These are phyloP conservation scores for Pararge aegeria DNA, from an alignment of 1,140 invertebrate genomes.

Conservation along the genomic window DNA sequence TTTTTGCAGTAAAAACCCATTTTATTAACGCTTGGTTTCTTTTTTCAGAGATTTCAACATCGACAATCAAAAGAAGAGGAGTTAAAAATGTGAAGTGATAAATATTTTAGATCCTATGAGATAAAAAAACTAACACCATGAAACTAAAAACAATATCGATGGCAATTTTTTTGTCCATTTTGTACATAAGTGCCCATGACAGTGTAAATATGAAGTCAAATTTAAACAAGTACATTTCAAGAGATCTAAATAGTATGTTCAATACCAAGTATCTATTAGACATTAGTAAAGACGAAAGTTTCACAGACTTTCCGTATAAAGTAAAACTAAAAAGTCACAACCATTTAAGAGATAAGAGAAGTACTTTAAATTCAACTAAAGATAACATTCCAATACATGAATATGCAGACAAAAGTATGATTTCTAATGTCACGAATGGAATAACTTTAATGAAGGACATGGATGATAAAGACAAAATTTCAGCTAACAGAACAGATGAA, in stretches of 20 bases:
- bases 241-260: conserved; percentile 29
- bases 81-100: neutral
- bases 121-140: conserved; percentile 30
- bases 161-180: conserved; percentile 23
- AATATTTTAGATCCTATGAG: conserved; percentile 8
- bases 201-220: conserved; percentile 8
- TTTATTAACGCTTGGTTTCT: conserved; percentile 23
- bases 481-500: conserved; percentile 30
- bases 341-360: conserved; percentile 22
- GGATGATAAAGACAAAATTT: conserved; percentile 36
- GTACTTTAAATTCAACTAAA: conserved; percentile 5
- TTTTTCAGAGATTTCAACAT: conserved; percentile 34
- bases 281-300: conserved; percentile 28
- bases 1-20: conserved; percentile 1
- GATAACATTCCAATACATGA: conserved; percentile 3
- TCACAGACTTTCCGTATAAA: conserved; percentile 13
- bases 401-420: conserved; percentile 15
- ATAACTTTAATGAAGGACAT: conserved; percentile 24
- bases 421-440: conserved; percentile 16
- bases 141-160: conserved; percentile 20
- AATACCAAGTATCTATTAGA: conserved; percentile 22
- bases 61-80: neutral
- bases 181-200: conserved; percentile 27
- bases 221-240: conserved; percentile 17
- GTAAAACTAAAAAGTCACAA: neutral